Base-by-base conservation (phyloP, 2,113 vertebrate genomes). In the Notarius quadriscutis region DNA sequence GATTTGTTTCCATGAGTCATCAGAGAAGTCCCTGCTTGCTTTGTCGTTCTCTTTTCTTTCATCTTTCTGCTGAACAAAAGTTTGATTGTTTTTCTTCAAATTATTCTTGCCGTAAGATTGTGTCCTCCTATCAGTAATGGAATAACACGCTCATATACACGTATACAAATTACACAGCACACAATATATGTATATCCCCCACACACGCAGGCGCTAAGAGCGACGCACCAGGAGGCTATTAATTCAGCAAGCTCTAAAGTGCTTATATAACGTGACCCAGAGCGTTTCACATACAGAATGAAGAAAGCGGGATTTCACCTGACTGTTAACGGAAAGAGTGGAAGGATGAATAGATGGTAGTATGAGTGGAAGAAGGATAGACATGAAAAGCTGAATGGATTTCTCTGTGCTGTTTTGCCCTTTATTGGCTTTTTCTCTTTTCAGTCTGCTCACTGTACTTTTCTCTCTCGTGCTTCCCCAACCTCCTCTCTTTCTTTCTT, bases 1-100 rank as follows among this genome's bases (percentile, higher is more conserved):
- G n/a, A 63, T 85, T 53, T 58, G 30, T 75, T 25, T 80, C 50
- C 88, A 25, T 84, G 65, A 88, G 88, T 91, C 86, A 69, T 88
- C 87, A 75, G 25, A 86, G 87, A 81, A 71, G 57, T 11, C 77
- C 48, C 20, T 6, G 22, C 74, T 65, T 60, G 51, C 83, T 51
- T 25, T 58, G 48, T 75, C 25, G 84, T 67, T 83, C 53, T 77
- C 17, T 48, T 67, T 67, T 58, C 78, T 87, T 87, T 85, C 58
- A 86, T 84, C 50, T 83, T 85, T 79, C 63, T 86, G 80, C 34
- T 11, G 72, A 88, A 88, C 55, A 83, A 83, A 84, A 86, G 91
- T 92, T 91, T 89, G 91, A 87, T 92, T 94, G 91, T 89, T 90
- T 87, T 90, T 8, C 63, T 89, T 92, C 57, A 88, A 90, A 89